Evolutionary conservation across 2,888 invertebrate species (phyloP).

Genomic region (Fissipunctia ypsillon): DNA sequence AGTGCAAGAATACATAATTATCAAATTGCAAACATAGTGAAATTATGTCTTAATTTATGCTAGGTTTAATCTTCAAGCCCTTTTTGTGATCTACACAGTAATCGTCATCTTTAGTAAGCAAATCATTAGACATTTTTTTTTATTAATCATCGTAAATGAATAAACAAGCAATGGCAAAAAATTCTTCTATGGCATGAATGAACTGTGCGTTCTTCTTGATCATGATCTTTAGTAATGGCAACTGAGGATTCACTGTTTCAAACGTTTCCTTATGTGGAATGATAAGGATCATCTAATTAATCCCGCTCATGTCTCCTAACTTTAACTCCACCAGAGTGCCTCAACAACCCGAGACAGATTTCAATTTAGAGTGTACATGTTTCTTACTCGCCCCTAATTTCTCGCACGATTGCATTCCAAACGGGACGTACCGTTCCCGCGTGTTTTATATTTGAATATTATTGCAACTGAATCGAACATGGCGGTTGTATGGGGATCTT

Average conservation of each 20-base stretch:
- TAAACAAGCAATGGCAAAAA: too few species aligned
- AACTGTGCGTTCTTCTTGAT: too few species aligned
- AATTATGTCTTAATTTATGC: too few species aligned
- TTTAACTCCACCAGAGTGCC: slow-evolving; percentile 57
- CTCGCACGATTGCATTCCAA: slow-evolving; percentile 77
- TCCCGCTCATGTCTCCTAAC: slow-evolving; percentile 42
- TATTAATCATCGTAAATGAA: too few species aligned
- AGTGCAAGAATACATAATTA: neutral
- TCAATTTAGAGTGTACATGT: slow-evolving; percentile 80
- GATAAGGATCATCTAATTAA: slow-evolving; percentile 3
- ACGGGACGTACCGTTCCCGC: slow-evolving; percentile 70
- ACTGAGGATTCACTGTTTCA: neutral
- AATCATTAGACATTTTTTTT: too few species aligned
- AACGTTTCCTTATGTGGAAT: neutral
- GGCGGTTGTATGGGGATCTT: slow-evolving; percentile 26
- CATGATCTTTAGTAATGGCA: too few species aligned
- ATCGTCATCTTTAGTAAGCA: too few species aligned
- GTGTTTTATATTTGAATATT: slow-evolving; percentile 69
- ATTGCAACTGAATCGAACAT: slow-evolving; percentile 61
- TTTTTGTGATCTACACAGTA: too few species aligned
- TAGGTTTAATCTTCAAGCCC: too few species aligned
- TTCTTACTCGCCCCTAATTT: slow-evolving; percentile 79
- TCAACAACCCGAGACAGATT: slow-evolving; percentile 77
- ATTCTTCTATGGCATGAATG: too few species aligned
- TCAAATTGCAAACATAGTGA: too few species aligned